Evolutionary conservation across 2,113 vertebrate genomes (phyloP), one percentile per base, ranked within the genome.

Genomic region (Ictalurus furcatus): DNA sequence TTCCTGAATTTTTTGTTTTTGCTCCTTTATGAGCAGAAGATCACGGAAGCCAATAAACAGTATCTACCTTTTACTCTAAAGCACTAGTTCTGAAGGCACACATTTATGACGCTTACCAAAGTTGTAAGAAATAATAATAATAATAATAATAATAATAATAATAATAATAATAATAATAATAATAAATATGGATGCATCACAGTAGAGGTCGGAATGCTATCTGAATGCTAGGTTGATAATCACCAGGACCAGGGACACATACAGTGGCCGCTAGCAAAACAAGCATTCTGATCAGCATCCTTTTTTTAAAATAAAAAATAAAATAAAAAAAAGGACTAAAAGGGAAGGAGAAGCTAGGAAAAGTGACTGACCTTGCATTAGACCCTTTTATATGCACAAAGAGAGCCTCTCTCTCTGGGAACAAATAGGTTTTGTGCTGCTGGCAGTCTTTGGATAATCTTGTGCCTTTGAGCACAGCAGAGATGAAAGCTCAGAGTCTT

Each of bases 341-440:
- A 74, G 59, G 19, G 37, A 65, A 61, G 86, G 37, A 37, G 34
- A 63, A n/a, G 48, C 58, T 79, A 58, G 8, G 3, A 30, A 44
- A 78, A 56, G 61, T 40, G 54, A 48, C 54, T 63, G 73, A 34
- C 76, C 74, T 80, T 81, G 54, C 59, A 54, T 19, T 56, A 67
- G 76, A 23, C 86, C 44, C 16, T 25, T 87, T 59, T 80, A 30
- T 67, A 63, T 1, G 30, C 58, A 80, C 40, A 80, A 19, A 87
- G 23, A 61, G n/a, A 44, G 58, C 52, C 48, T 80, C 28, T 54
- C 48, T 78, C 74, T 80, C n/a, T 80, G 28, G n/a, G 73, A 63
- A 87, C 85, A 87, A 80, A 79, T 80, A 87, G 86, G 19, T 79
- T 80, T 80, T 87, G 58, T 87, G 58, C 58, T 80, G 59, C 59